phyloP scores from a whole-genome alignment of 2,797 vertebrate species.

The Sebastes diaconus region DNA sequence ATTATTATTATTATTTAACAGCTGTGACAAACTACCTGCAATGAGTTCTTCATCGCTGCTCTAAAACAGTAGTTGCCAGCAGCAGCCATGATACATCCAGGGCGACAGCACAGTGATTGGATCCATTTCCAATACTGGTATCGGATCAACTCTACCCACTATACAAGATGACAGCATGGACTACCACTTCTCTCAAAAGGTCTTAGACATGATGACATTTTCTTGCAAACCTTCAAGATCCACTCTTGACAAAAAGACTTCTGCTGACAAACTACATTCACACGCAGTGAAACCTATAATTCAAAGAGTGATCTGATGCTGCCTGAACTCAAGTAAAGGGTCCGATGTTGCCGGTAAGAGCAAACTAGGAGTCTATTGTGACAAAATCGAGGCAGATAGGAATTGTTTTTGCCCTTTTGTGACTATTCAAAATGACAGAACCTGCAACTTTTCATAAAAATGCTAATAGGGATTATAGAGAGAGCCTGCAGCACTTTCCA shows the following conservation, averaged over 20 bases:
- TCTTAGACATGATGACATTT: neutral
- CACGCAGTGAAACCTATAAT: neutral
- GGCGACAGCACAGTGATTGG: too few relatives aligned
- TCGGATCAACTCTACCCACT: neutral
- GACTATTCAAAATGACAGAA: slow-evolving; percentile 34
- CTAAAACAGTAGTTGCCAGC: too few relatives aligned
- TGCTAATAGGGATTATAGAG: slow-evolving; percentile 71
- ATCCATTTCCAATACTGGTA: too few relatives aligned
- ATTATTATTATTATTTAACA: too few relatives aligned
- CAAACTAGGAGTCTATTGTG: neutral
- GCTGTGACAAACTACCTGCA: too few relatives aligned
- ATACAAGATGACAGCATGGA: neutral
- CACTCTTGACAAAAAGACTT: neutral
- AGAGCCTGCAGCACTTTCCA: slow-evolving; percentile 32
- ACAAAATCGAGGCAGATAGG: slow-evolving; percentile 13
- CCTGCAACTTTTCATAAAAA: slow-evolving; percentile 72
- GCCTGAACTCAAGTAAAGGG: neutral
- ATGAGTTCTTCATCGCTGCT: too few relatives aligned
- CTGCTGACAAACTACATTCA: neutral
- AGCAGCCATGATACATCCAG: too few relatives aligned
- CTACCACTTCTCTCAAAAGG: neutral
- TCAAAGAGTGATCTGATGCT: neutral
- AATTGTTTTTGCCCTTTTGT: slow-evolving; percentile 25
- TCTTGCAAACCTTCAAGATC: neutral
- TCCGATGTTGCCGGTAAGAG: neutral